Evolutionary conservation across 2,797 vertebrate genomes (phyloP).

Genomic region (Trematomus bernacchii): DNA sequence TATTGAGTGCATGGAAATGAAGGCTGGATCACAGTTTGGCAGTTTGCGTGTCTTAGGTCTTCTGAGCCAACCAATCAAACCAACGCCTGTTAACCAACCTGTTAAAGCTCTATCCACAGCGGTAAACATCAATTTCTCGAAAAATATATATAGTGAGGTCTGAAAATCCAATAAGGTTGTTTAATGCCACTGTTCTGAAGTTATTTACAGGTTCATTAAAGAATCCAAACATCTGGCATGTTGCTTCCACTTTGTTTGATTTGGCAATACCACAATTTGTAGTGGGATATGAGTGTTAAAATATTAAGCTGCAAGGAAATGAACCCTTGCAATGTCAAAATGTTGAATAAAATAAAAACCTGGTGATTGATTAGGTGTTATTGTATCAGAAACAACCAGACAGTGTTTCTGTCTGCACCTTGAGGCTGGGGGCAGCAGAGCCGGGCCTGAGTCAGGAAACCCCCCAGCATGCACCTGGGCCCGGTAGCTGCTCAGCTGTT

Average conservation of each 20-base stretch:
- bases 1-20: background rate
- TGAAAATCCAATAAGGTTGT: background rate
- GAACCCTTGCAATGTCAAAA: slow-evolving; percentile 38
- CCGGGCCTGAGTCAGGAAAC: slow-evolving; percentile 38
- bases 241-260: slow-evolving; percentile 54
- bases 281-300: slow-evolving; percentile 43
- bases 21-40: background rate
- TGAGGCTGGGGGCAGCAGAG: slow-evolving; percentile 34
- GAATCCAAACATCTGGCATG: slow-evolving; percentile 25
- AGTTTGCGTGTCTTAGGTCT: too few relatives aligned
- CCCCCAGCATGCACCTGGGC: slow-evolving; percentile 61
- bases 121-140: background rate
- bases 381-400: slow-evolving; percentile 68
- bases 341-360: slow-evolving; percentile 54
- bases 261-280: slow-evolving; percentile 56
- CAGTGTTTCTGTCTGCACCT: slow-evolving; percentile 72
- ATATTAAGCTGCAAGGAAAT: slow-evolving; percentile 51
- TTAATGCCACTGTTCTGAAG: background rate
- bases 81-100: background rate
- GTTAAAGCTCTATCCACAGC: background rate
- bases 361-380: slow-evolving; percentile 68
- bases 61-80: too few relatives aligned
- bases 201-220: background rate
- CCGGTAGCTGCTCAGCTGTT: slow-evolving; percentile 71
- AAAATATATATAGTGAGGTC: background rate